phyloP scores from a whole-genome alignment of 37 sponge, comb jelly and placozoan genomes.

The Haliclona indistincta region DNA sequence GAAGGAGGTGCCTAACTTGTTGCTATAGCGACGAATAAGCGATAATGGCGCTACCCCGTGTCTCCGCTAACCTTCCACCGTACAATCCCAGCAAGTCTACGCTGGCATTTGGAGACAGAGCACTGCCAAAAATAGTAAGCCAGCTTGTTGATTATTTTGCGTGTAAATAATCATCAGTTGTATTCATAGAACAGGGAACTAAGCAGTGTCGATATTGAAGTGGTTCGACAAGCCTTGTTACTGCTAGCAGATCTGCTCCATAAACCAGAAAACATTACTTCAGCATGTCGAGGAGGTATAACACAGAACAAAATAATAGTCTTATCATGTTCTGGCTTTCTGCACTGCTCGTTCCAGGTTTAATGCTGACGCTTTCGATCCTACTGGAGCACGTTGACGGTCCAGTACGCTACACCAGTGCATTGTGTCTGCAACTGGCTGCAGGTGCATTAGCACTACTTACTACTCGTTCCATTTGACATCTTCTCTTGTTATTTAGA shows the following conservation, averaged over 20 bases:
- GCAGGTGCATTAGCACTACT: conserved; percentile 31
- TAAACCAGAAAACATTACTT: conserved; percentile 75
- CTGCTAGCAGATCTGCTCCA: conserved; percentile 77
- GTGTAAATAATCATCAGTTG: neutral
- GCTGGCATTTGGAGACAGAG: conserved; percentile 86
- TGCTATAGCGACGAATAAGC: conserved; percentile 26
- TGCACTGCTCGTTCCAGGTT: conserved; percentile 23
- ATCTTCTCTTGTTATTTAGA: conserved; percentile 19
- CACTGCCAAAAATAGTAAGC: conserved; percentile 85
- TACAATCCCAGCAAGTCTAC: conserved; percentile 77
- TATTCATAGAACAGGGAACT: conserved; percentile 74
- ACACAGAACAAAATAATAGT: neutral
- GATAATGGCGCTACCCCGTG: conserved; percentile 80
- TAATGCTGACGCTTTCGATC: conserved; percentile 19
- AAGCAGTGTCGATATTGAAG: conserved; percentile 28
- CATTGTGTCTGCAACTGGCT: conserved; percentile 25
- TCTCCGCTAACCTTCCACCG: conserved; percentile 57
- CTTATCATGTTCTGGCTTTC: neutral
- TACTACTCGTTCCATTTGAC: neutral
- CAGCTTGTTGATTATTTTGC: neutral
- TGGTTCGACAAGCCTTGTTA: conserved; percentile 63
- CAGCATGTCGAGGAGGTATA: conserved; percentile 75
- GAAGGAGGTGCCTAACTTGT: too few species aligned
- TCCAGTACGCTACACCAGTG: conserved; percentile 37
- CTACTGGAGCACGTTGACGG: conserved; percentile 31